Conservation (phyloP, 2,888 invertebrate genomes). For the Glaucopsyche alexis region DNA sequence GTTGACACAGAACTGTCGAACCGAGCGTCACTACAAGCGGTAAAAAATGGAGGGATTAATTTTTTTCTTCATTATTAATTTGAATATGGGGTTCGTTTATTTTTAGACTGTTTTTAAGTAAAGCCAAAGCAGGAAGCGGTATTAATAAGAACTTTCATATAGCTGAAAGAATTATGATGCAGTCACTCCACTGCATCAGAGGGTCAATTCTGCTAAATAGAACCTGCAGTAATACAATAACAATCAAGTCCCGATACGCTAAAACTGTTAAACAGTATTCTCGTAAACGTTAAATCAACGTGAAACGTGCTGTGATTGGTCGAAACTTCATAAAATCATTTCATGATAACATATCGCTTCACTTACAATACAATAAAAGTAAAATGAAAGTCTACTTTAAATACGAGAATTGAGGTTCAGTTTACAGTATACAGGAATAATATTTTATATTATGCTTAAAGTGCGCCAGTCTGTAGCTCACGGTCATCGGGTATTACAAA, state of each 20-base stretch:
- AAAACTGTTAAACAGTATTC: no score
- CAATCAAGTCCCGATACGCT: no score
- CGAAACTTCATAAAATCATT: no score
- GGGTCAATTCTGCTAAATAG: no score
- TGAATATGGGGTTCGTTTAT: background rate
- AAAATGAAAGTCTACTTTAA: no score
- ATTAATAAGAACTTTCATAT: background rate
- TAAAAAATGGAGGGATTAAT: background rate
- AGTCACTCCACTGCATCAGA: background rate
- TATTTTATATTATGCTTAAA: slow-evolving; percentile 9
- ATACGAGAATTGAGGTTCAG: no score
- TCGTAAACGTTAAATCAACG: no score
- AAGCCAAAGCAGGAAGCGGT: background rate
- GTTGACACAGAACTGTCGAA: slow-evolving; percentile 9
- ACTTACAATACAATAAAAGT: no score
- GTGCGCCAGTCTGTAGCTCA: background rate
- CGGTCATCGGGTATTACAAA: slow-evolving; percentile 9
- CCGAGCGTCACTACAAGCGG: slow-evolving; percentile 8
- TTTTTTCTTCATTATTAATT: slow-evolving; percentile 1
- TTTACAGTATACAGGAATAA: background rate
- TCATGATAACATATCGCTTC: no score
- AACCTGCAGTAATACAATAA: no score
- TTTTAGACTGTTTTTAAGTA: background rate
- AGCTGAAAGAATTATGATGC: background rate
- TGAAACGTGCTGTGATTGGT: no score